A percentile compares a stretch with the other conserved stretches of the same genome.
These are phyloP conservation scores for Empidonax traillii DNA, from an alignment of 2,113 vertebrate species.

Conservation along the genomic window DNA sequence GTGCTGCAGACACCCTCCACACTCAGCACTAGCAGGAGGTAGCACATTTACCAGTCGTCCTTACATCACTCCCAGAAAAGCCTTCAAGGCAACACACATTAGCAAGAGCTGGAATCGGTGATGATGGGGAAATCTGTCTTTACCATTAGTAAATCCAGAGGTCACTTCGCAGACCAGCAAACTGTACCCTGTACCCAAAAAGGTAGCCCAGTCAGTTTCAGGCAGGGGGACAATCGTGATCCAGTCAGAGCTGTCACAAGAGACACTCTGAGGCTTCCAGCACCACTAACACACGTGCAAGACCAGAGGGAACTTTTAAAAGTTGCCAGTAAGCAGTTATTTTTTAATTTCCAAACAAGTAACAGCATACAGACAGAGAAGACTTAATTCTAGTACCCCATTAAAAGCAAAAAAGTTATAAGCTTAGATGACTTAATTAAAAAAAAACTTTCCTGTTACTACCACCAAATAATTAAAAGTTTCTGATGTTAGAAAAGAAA, in stretches of 20 bases:
- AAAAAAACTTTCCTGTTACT: background rate
- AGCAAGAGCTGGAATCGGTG: background rate
- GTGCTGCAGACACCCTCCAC: background rate
- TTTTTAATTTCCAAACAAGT: background rate
- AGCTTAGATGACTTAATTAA: background rate
- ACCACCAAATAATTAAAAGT: background rate
- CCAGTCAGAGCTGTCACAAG: background rate
- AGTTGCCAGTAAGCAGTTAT: background rate
- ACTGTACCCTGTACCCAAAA: background rate
- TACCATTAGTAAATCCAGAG: background rate
- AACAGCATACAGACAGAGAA: background rate
- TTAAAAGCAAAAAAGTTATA: background rate
- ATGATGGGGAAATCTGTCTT: background rate
- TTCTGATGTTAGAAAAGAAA: background rate
- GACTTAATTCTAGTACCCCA: background rate
- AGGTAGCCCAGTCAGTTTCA: background rate
- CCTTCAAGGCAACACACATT: background rate
- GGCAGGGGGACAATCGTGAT: accelerated
- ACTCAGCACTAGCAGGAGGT: background rate
- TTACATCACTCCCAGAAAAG: background rate
- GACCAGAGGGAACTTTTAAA: background rate
- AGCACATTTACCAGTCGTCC: background rate
- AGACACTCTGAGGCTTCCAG: background rate
- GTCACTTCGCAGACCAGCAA: background rate
- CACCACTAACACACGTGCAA: background rate